Evolutionary conservation across 2,888 invertebrate genomes (phyloP).

Genomic region (Aleiodes testaceus): DNA sequence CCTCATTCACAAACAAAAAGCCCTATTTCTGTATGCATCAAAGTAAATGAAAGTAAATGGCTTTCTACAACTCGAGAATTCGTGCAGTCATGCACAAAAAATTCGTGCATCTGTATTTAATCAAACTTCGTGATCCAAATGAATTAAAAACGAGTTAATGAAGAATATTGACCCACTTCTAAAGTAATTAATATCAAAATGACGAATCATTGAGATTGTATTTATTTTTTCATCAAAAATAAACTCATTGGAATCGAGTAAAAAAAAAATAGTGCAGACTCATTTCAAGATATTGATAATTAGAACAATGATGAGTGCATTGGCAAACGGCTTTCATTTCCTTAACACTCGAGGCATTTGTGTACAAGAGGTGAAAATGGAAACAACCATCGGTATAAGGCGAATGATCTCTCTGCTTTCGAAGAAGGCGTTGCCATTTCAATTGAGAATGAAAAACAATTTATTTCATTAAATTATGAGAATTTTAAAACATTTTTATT

Average conservation of each 20-base stretch:
- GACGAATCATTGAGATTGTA: neutral
- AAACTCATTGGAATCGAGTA: neutral
- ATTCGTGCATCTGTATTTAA: neutral
- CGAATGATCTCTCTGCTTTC: slow-evolving; percentile 54
- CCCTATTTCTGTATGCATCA: slow-evolving; percentile 15
- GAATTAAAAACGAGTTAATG: slow-evolving; percentile 14
- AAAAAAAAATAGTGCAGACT: neutral
- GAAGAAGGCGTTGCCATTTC: slow-evolving; percentile 42
- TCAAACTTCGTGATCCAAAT: neutral
- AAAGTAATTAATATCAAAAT: neutral
- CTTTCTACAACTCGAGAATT: slow-evolving; percentile 15
- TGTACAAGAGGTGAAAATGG: slow-evolving; percentile 47
- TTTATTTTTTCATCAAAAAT: neutral
- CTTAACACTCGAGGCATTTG: neutral
- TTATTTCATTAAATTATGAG: neutral
- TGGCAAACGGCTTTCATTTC: slow-evolving; percentile 19
- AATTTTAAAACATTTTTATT: neutral
- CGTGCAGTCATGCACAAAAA: slow-evolving; percentile 6
- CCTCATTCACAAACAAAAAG: neutral
- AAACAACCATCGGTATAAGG: slow-evolving; percentile 42
- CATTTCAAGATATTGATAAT: slow-evolving; percentile 18
- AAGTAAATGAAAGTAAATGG: neutral
- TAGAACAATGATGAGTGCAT: neutral
- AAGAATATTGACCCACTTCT: slow-evolving; percentile 7
- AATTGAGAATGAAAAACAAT: neutral